These are phyloP conservation scores for Willowsia nigromaculata DNA, from an alignment of 2,888 invertebrate genomes.

Conservation along the genomic window DNA sequence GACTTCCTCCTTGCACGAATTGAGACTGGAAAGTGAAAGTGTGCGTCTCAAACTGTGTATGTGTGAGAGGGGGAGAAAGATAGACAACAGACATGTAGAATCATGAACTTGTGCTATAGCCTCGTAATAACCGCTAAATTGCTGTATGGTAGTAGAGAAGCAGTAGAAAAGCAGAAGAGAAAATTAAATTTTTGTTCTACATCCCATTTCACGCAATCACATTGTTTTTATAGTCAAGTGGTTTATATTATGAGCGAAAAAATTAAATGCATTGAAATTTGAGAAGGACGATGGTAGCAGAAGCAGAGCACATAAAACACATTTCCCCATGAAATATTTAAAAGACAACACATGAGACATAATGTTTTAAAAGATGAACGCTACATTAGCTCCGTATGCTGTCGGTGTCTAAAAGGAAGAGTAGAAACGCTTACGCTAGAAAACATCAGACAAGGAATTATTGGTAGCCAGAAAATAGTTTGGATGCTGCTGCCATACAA, in stretches of 20 bases:
- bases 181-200: conserved; percentile 9
- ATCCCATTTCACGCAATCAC: background rate
- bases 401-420: background rate
- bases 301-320: background rate
- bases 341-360: background rate
- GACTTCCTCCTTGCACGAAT: background rate
- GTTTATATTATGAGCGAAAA: background rate
- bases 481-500: background rate
- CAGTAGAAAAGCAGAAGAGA: background rate
- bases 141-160: background rate
- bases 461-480: background rate
- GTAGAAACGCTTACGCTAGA: background rate
- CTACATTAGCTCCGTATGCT: background rate
- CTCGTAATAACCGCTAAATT: background rate
- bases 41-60: background rate
- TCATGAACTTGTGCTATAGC: background rate
- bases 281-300: too few species aligned
- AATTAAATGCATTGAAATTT: conserved; percentile 2
- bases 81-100: background rate
- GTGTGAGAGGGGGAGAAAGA: background rate
- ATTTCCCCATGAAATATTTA: background rate
- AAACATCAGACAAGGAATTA: background rate
- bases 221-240: background rate
- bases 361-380: conserved; percentile 19
- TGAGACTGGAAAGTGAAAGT: background rate